These are phyloP conservation scores for Zoanthus sociatus DNA, from an alignment of 92 coral and sea anemone species.

Conservation along the genomic window DNA sequence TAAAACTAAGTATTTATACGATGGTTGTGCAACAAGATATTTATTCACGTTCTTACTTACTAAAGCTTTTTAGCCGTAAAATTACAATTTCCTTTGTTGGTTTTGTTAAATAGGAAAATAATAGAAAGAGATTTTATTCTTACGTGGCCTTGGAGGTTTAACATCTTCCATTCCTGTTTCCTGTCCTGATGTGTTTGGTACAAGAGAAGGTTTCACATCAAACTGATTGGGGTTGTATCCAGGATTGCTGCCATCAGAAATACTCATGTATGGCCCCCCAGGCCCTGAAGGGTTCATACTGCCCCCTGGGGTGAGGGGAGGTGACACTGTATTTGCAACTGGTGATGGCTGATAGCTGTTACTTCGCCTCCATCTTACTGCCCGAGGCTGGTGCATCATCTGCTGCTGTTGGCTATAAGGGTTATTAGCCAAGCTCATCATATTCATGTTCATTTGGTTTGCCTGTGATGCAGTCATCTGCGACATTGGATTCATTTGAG, in stretches of 20 bases:
- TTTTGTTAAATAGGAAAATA: not conserved
- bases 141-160: constrained; percentile 76
- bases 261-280: constrained; percentile 75
- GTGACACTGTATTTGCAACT: constrained; percentile 80
- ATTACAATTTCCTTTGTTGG: too few relatives aligned
- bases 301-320: constrained; percentile 79
- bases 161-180: constrained; percentile 77
- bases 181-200: constrained; percentile 72
- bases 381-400: constrained; percentile 9
- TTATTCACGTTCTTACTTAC: too few relatives aligned
- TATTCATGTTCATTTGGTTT: constrained; percentile 37
- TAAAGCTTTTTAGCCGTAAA: too few relatives aligned
- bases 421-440: constrained; percentile 32
- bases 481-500: constrained; percentile 60
- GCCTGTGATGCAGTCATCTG: constrained; percentile 36
- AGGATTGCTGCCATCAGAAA: constrained; percentile 62
- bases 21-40: too few relatives aligned
- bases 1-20: too few relatives aligned
- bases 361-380: constrained; percentile 37
- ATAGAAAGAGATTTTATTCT: not conserved
- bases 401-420: constrained; percentile 35
- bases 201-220: constrained; percentile 70
- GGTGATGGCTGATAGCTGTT: constrained; percentile 65
- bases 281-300: constrained; percentile 62
- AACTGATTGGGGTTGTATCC: constrained; percentile 55